A percentile compares a stretch with the other conserved stretches of the same genome.
Conservation (phyloP, 2,888 invertebrate genomes). For the Habroteleia sp. region DNA sequence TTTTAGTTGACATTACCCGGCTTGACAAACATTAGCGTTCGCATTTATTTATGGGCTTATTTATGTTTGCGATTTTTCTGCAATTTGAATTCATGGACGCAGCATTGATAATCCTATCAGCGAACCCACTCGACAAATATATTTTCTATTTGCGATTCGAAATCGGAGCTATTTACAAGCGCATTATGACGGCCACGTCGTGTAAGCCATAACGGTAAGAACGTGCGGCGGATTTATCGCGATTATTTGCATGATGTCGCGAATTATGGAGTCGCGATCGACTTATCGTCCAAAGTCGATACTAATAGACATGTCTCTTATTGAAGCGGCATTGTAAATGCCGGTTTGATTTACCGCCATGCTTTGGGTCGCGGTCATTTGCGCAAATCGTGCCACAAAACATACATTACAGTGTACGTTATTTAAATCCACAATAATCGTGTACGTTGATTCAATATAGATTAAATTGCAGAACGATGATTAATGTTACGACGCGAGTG, state of each 20-base stretch:
- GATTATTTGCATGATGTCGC: slow-evolving; percentile 41
- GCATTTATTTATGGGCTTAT: slow-evolving; percentile 18
- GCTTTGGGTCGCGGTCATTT: slow-evolving; percentile 6
- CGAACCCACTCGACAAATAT: slow-evolving; percentile 6
- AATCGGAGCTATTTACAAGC: slow-evolving; percentile 21
- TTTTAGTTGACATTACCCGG: neutral
- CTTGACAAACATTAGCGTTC: neutral
- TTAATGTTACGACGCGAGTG: slow-evolving; percentile 17
- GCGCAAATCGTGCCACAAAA: slow-evolving; percentile 24
- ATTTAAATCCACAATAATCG: slow-evolving; percentile 28
- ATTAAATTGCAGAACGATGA: slow-evolving; percentile 41
- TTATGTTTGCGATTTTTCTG: slow-evolving; percentile 16
- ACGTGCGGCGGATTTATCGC: slow-evolving; percentile 25
- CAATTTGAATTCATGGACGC: slow-evolving; percentile 22
- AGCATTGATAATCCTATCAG: slow-evolving; percentile 31
- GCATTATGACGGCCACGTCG: slow-evolving; percentile 39
- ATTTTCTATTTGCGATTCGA: slow-evolving; percentile 38
- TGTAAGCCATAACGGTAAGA: slow-evolving; percentile 28
- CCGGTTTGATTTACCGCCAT: slow-evolving; percentile 9
- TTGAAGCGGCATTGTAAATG: slow-evolving; percentile 4
- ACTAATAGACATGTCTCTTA: slow-evolving; percentile 10
- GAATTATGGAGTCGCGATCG: slow-evolving; percentile 28
- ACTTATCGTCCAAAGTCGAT: slow-evolving; percentile 11
- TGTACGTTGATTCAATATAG: slow-evolving; percentile 31
- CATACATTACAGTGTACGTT: slow-evolving; percentile 12